Percentiles rank a stretch among this genome's conserved stretches.
Conservation (phyloP, 1,140 invertebrate species). For the Adoxophyes honmai region DNA sequence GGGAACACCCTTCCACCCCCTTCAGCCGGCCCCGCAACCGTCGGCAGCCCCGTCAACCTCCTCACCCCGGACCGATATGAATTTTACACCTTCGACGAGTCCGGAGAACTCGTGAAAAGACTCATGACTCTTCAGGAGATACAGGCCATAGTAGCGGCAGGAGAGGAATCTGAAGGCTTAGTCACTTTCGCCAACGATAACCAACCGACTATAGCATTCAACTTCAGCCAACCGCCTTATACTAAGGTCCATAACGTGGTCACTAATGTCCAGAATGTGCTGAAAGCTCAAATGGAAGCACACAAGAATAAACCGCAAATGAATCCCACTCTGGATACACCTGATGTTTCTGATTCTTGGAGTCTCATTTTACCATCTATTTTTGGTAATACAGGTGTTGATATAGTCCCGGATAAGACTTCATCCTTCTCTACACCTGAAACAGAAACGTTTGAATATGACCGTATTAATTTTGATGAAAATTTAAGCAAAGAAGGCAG, state of each 20-base stretch:
- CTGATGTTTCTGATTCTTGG: constrained; percentile 86
- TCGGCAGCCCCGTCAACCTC: constrained; percentile 86
- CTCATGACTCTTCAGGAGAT: constrained; percentile 91
- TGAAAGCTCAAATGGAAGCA: constrained; percentile 86
- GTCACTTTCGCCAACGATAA: constrained; percentile 74
- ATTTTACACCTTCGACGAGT: constrained; percentile 90
- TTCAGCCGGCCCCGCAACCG: constrained; percentile 69
- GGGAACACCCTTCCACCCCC: constrained; percentile 80
- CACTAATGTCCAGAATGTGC: constrained; percentile 87
- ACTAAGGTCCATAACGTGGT: constrained; percentile 88
- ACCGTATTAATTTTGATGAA: constrained; percentile 39
- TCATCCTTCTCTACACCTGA: constrained; percentile 77
- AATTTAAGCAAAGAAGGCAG: constrained; percentile 56
- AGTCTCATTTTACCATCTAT: constrained; percentile 87
- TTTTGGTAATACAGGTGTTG: constrained; percentile 83
- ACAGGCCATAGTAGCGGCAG: constrained; percentile 87
- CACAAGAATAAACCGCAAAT: constrained; percentile 80
- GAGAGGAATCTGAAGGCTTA: constrained; percentile 80
- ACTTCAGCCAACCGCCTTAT: constrained; percentile 74
- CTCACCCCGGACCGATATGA: constrained; percentile 88
- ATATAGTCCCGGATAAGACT: constrained; percentile 78
- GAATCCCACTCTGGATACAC: constrained; percentile 80
- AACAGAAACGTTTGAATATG: constrained; percentile 75
- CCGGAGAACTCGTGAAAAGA: constrained; percentile 87
- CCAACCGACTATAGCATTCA: constrained; percentile 69